Conservation (phyloP, 2,888 invertebrate genomes). For the Cryptophagus acutangulus region DNA sequence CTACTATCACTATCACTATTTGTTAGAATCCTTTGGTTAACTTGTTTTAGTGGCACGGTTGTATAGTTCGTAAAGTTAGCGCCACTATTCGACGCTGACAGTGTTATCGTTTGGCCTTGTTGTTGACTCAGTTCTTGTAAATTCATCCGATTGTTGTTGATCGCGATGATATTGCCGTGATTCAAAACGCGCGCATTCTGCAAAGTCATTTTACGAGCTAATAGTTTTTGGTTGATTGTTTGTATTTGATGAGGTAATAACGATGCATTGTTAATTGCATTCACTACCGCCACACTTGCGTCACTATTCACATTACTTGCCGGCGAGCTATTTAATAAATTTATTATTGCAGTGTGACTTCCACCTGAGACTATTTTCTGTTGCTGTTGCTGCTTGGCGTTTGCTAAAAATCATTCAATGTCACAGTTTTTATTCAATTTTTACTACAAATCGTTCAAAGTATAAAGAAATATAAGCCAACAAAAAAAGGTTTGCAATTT, state of each 20-base stretch:
- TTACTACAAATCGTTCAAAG: too few species aligned
- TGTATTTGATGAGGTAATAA: constrained; percentile 41
- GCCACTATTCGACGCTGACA: constrained; percentile 42
- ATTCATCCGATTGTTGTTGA: constrained; percentile 40
- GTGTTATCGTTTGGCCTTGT: constrained; percentile 44
- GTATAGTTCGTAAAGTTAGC: constrained; percentile 41
- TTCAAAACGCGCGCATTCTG: constrained; percentile 47
- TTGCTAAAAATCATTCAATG: too few species aligned
- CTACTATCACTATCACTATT: constrained; percentile 7
- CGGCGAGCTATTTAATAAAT: constrained; percentile 72
- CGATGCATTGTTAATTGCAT: constrained; percentile 44
- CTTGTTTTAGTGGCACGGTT: constrained; percentile 41
- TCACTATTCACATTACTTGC: constrained; percentile 55
- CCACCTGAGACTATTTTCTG: constrained; percentile 46
- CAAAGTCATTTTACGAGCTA: constrained; percentile 55
- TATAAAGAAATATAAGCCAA: too few species aligned
- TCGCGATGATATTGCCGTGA: constrained; percentile 46
- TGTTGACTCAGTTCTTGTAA: constrained; percentile 31
- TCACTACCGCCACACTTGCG: constrained; percentile 56
- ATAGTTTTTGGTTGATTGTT: constrained; percentile 44
- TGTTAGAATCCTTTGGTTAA: constrained; percentile 13
- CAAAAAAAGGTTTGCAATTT: too few species aligned
- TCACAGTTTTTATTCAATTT: too few species aligned
- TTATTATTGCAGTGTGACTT: constrained; percentile 70
- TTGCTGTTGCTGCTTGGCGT: constrained; percentile 37